Evolutionary conservation across 1,140 invertebrate genomes (phyloP).

Genomic region (Varroa destructor): DNA sequence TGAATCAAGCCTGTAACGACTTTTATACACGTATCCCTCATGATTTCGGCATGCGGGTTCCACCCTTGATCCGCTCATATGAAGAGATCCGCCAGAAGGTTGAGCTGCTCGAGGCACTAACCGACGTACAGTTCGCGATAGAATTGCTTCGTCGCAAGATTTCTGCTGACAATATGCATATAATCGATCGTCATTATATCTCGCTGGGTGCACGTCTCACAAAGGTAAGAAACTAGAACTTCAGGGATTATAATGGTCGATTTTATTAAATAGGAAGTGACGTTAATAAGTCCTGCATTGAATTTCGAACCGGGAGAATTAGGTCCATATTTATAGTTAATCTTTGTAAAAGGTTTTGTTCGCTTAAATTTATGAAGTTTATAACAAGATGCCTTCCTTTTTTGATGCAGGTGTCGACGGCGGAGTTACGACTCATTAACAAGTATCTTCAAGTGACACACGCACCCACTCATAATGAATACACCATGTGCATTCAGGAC

Average conservation of each 20-base stretch:
- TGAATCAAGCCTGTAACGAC: conserved; percentile 42
- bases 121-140: conserved; percentile 49
- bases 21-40: conserved; percentile 52
- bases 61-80: conserved; percentile 37
- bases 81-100: conserved; percentile 40
- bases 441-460: conserved; percentile 42
- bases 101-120: conserved; percentile 47
- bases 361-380: too few relatives aligned
- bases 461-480: conserved; percentile 42
- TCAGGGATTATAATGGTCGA: too few relatives aligned
- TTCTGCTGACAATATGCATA: conserved; percentile 39
- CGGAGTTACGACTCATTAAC: conserved; percentile 39
- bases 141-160: conserved; percentile 42
- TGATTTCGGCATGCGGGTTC: conserved; percentile 43
- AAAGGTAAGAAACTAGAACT: too few relatives aligned
- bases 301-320: too few relatives aligned
- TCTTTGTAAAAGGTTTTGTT: too few relatives aligned
- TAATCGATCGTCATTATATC: conserved; percentile 46
- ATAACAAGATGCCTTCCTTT: not conserved
- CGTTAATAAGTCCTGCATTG: too few relatives aligned
- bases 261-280: too few relatives aligned
- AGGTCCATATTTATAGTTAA: too few relatives aligned
- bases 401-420: not conserved
- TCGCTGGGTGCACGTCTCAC: conserved; percentile 38
- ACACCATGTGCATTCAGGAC: conserved; percentile 41